These are phyloP conservation scores for Rattus norvegicus DNA, from an alignment of 2,113 vertebrate genomes.

Conservation along the genomic window GRCr8 NC_086028.1:80801001-80801500, in stretches of 20 bases:
- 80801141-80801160: not conserved
- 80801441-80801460: not conserved
- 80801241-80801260: not conserved
- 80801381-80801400: not conserved
- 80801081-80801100: not conserved
- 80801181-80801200: not conserved
- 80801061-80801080: not conserved
- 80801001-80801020: not conserved
- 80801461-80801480: not conserved
- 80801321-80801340: not conserved
- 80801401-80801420: not conserved
- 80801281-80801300: not conserved
- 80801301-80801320: not conserved
- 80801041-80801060: not conserved
- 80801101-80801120: not conserved
- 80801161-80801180: not conserved
- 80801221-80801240: not conserved
- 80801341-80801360: not conserved
- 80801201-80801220: not conserved
- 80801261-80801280: not conserved
- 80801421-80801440: conserved; percentile 11
- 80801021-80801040: not conserved
- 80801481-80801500: not conserved
- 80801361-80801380: not conserved
- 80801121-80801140: not conserved